A percentile compares a stretch with the other conserved stretches of the same genome.
Conservation (phyloP, 2,888 invertebrate species). For the Galerucella nymphaeae region DNA sequence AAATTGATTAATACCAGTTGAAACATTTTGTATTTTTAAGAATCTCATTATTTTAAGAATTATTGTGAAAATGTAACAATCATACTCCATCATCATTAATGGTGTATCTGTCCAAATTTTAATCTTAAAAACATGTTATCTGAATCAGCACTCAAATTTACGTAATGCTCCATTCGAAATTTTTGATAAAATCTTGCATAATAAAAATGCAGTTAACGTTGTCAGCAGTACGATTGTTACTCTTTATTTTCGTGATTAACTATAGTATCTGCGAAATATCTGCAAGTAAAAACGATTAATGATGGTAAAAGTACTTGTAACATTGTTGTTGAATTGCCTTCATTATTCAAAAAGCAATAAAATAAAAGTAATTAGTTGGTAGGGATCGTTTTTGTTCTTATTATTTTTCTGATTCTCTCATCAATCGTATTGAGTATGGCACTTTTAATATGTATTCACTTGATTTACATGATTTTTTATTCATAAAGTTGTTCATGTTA, state of each 20-base stretch:
- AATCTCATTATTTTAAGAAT: background rate
- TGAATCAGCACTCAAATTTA: constrained; percentile 23
- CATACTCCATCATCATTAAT: constrained; percentile 8
- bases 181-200: constrained; percentile 28
- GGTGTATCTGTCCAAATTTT: background rate
- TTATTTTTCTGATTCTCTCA: background rate
- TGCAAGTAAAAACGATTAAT: constrained; percentile 20
- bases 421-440: background rate
- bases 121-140: constrained; percentile 17
- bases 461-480: background rate
- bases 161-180: constrained; percentile 21
- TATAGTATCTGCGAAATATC: constrained; percentile 13
- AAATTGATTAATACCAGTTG: too few species aligned
- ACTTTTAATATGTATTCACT: background rate
- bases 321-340: constrained; percentile 12
- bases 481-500: too few species aligned
- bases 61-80: background rate
- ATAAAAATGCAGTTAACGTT: constrained; percentile 27
- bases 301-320: constrained; percentile 10
- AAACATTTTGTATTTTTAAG: too few species aligned
- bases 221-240: constrained; percentile 16
- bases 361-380: background rate
- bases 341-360: constrained; percentile 4
- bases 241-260: constrained; percentile 23
- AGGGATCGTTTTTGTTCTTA: background rate